phyloP scores from a whole-genome alignment of 1,140 invertebrate species.

The Drosophila ogumai region DNA sequence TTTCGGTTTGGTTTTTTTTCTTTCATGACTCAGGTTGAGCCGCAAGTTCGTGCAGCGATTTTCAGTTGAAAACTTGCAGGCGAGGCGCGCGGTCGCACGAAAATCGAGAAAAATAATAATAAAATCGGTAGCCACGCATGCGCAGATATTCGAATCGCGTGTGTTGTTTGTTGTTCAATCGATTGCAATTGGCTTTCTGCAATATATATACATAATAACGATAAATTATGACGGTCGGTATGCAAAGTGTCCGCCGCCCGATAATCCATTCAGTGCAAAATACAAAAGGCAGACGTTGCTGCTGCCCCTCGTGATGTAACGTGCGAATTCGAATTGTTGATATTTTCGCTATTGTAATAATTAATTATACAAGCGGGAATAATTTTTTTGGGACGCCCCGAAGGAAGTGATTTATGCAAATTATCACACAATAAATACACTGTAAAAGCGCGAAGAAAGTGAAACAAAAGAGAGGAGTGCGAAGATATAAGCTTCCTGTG shows the following conservation, averaged over 20 bases:
- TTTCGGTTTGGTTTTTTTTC: constrained; percentile 1
- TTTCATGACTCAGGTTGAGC: constrained; percentile 36
- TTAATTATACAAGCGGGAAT: constrained; percentile 49
- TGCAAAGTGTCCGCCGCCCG: constrained; percentile 28
- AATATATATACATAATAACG: constrained; percentile 56
- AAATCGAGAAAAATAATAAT: constrained; percentile 5
- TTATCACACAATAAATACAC: constrained; percentile 32
- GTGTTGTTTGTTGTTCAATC: constrained; percentile 54
- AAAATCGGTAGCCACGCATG: constrained; percentile 44
- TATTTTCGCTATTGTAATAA: constrained; percentile 38
- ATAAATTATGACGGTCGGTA: constrained; percentile 46
- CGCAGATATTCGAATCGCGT: constrained; percentile 47
- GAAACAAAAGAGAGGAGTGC: constrained; percentile 14
- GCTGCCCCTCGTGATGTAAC: constrained; percentile 26
- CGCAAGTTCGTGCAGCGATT: constrained; percentile 17
- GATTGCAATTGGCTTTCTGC: constrained; percentile 54
- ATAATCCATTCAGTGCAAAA: constrained; percentile 30
- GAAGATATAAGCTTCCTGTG: constrained; percentile 30
- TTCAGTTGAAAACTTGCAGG: constrained; percentile 59
- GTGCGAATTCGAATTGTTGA: constrained; percentile 31
- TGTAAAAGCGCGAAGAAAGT: constrained; percentile 44
- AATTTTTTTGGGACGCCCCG: constrained; percentile 20
- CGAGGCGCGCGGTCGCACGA: constrained; percentile 50
- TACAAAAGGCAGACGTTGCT: constrained; percentile 22
- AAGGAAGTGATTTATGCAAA: constrained; percentile 64